Evolutionary conservation across 2,888 invertebrate species (phyloP), one percentile per base, ranked within the genome.

Genomic region (Caenorhabditis sp.): DNA sequence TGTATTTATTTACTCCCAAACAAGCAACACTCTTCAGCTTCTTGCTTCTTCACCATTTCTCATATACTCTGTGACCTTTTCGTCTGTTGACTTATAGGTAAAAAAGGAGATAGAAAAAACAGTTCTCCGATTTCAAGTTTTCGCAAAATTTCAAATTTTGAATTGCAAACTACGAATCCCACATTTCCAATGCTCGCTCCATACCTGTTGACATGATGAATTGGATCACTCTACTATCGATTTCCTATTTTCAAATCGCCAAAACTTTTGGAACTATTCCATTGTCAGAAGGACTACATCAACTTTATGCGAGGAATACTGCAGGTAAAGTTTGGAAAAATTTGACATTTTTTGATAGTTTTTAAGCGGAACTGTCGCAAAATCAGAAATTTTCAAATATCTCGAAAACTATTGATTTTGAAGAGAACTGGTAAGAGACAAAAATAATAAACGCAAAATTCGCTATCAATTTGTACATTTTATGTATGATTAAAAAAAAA

Each of bases 271-370:
- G 71, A 6, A 77, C 77, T 15, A 79, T 80, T 53, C 80, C 80
- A 6, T 44, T 80, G 28, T 80, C 81, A 9, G 80, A 80, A 35
- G 80, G 80, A 5, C 58, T 80, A 22, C 80, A 80, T 74, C 68
- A 67, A 37, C 62, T 80, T 51, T 80, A 74, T 53, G 67, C 80
- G 0, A 60, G 77, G 50, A 81, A 76, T 68, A 67, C 76, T 1
- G 77, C 76, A 32, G 76, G 76, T 76, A 11, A 20, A 51, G 9
- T 32, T 32, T 4, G 4, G 4, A 6, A 6, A 32, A 32, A 32
- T 6, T 6, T 40, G 40, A 13, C 13, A 13, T 40, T 58, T 26
- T 32, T 35, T 20, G 20, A n/a, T n/a, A n/a, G n/a, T n/a, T n/a
- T n/a, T n/a, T n/a, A n/a, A n/a, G n/a, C n/a, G n/a, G n/a, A n/a